These are phyloP conservation scores for Irena cyanogastra DNA, from an alignment of 2,113 vertebrate species.

Conservation along the genomic window DNA sequence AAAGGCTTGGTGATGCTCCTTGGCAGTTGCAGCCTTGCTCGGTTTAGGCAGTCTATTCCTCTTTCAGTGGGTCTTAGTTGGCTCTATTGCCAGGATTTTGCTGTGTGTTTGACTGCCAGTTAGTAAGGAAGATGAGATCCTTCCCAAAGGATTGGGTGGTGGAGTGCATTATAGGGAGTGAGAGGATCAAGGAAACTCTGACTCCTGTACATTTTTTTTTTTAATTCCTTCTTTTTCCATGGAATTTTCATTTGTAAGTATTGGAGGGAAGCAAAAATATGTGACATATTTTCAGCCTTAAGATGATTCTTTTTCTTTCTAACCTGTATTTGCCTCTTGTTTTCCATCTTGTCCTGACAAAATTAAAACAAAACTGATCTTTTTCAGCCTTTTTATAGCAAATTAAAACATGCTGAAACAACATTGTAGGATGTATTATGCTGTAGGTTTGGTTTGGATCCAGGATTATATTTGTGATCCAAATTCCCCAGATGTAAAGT, in stretches of 20 bases:
- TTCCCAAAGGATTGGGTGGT: background rate
- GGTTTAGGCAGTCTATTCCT: background rate
- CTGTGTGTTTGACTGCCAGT: background rate
- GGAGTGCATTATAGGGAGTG: background rate
- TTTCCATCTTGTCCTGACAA: background rate
- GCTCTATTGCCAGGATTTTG: background rate
- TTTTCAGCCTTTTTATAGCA: background rate
- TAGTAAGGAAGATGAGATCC: background rate
- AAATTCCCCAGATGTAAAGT: background rate
- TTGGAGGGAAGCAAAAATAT: background rate
- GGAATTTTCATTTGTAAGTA: background rate
- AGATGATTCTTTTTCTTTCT: background rate
- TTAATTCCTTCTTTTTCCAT: background rate
- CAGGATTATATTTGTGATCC: background rate
- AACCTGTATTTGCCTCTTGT: background rate
- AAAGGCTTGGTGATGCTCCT: background rate
- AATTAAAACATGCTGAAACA: background rate
- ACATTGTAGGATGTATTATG: background rate
- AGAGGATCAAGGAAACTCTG: background rate
- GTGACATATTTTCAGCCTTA: background rate
- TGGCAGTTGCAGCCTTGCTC: background rate
- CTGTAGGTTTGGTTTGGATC: background rate
- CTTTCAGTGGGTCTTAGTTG: background rate
- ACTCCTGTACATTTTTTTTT: background rate
- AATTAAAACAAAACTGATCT: background rate